These are phyloP conservation scores for Ploceus nigricollis DNA, from an alignment of 2,113 vertebrate genomes.

Conservation along the genomic window DNA sequence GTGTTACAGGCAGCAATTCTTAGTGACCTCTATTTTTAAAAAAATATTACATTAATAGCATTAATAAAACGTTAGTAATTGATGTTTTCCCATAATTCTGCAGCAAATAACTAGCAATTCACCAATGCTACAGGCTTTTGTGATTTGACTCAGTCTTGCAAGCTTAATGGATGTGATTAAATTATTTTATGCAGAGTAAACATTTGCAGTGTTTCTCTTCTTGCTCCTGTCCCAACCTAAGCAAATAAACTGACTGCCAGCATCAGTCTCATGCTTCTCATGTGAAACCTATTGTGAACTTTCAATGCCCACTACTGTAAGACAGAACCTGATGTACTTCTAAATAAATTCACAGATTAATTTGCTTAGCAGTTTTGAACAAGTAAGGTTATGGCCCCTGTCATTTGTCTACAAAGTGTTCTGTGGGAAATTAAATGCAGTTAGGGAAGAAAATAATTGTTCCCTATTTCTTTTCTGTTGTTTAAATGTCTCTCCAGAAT, in stretches of 20 bases:
- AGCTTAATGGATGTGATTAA: conserved; percentile 37
- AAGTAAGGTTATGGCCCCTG: neutral
- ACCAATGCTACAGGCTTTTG: neutral
- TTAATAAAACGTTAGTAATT: neutral
- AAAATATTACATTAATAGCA: neutral
- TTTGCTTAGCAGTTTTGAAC: conserved; percentile 23
- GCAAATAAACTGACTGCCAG: conserved; percentile 54
- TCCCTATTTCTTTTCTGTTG: neutral
- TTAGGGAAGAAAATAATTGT: neutral
- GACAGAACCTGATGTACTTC: conserved; percentile 40
- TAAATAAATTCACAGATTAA: conserved; percentile 44
- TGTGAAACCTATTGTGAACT: conserved; percentile 47
- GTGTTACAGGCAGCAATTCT: neutral
- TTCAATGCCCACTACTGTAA: conserved; percentile 33
- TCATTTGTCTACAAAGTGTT: neutral
- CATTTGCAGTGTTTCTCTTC: conserved; percentile 32
- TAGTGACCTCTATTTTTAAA: neutral
- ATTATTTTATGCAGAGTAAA: conserved; percentile 47
- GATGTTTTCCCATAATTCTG: neutral
- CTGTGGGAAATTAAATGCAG: neutral
- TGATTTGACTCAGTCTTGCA: conserved; percentile 29
- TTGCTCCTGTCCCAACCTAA: conserved; percentile 19
- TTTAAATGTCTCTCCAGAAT: neutral
- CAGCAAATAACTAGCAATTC: conserved; percentile 1
- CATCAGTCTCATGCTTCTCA: conserved; percentile 44